phyloP scores from a whole-genome alignment of 2,113 vertebrate species.

The Chamaea fasciata region DNA sequence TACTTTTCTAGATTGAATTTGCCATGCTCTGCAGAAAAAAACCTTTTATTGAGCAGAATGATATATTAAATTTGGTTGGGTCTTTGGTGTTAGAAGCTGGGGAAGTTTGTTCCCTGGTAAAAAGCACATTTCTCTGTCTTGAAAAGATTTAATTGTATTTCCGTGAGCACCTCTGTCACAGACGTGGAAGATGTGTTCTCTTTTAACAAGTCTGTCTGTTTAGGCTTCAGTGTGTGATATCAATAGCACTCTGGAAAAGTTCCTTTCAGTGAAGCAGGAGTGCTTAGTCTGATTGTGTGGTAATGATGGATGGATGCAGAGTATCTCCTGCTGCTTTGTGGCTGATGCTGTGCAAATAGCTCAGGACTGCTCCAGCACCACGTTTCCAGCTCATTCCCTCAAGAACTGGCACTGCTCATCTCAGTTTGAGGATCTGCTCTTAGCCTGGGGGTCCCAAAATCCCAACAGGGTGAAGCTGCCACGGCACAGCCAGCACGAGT shows the following conservation, averaged over 20 bases:
- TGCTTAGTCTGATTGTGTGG: not conserved
- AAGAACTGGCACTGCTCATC: not conserved
- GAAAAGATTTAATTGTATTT: not conserved
- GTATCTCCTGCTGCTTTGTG: not conserved
- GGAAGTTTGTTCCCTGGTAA: not conserved
- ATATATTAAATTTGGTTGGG: not conserved
- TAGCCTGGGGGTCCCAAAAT: not conserved
- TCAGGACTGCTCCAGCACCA: not conserved
- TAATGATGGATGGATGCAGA: accelerated
- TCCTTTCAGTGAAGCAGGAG: not conserved
- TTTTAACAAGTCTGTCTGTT: not conserved
- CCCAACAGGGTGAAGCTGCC: not conserved
- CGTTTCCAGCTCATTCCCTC: accelerated
- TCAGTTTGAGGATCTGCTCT: not conserved
- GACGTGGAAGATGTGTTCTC: not conserved
- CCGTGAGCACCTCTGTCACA: not conserved
- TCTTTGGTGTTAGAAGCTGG: not conserved
- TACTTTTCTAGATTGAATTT: constrained; percentile 9
- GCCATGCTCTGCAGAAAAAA: not conserved
- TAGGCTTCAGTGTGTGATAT: not conserved
- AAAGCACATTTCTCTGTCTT: not conserved
- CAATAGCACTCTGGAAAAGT: not conserved
- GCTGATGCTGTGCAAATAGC: not conserved
- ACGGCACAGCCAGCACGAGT: accelerated
- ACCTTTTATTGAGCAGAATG: not conserved